Percentiles rank a stretch among this genome's conserved stretches.
phyloP scores from a whole-genome alignment of 2,113 vertebrate species.

The Carollia perspicillata region DNA sequence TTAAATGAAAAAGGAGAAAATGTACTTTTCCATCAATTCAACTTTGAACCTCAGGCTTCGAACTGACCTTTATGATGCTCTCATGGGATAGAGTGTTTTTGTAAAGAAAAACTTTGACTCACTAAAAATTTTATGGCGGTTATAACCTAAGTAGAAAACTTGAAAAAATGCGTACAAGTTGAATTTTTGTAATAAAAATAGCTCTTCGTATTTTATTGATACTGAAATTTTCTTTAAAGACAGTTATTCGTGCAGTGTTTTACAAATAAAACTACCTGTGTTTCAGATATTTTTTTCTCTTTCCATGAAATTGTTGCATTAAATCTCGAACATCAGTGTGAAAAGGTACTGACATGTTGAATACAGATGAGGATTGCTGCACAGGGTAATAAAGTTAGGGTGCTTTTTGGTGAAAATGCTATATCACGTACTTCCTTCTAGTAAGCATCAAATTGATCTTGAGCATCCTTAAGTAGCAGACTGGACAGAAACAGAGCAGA shows the following conservation, averaged over 20 bases:
- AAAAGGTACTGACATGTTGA: slow-evolving; percentile 59
- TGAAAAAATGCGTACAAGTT: not conserved
- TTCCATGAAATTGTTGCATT: slow-evolving; percentile 64
- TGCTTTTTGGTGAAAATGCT: slow-evolving; percentile 28
- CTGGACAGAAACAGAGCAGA: not conserved
- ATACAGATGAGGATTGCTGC: slow-evolving; percentile 24
- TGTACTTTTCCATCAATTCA: slow-evolving; percentile 1
- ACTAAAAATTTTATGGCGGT: slow-evolving; percentile 41
- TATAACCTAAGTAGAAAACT: slow-evolving; percentile 45
- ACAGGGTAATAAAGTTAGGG: slow-evolving; percentile 22
- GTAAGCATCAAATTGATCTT: slow-evolving; percentile 26
- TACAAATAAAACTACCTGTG: slow-evolving; percentile 63
- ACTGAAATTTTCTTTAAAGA: slow-evolving; percentile 16
- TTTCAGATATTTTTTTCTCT: slow-evolving; percentile 73
- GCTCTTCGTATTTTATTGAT: slow-evolving; percentile 12
- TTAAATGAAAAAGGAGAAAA: not conserved
- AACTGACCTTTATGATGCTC: not conserved
- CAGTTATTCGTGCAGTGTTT: slow-evolving; percentile 54
- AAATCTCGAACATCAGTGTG: slow-evolving; percentile 56
- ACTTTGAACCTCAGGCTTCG: slow-evolving; percentile 38
- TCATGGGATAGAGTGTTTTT: not conserved
- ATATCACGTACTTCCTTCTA: not conserved
- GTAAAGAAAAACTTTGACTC: not conserved
- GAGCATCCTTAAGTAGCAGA: slow-evolving; percentile 22
- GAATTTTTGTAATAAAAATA: slow-evolving; percentile 38